These are phyloP conservation scores for Chaetodon trifasciatus DNA, from an alignment of 2,797 vertebrate genomes.

Conservation along the genomic window DNA sequence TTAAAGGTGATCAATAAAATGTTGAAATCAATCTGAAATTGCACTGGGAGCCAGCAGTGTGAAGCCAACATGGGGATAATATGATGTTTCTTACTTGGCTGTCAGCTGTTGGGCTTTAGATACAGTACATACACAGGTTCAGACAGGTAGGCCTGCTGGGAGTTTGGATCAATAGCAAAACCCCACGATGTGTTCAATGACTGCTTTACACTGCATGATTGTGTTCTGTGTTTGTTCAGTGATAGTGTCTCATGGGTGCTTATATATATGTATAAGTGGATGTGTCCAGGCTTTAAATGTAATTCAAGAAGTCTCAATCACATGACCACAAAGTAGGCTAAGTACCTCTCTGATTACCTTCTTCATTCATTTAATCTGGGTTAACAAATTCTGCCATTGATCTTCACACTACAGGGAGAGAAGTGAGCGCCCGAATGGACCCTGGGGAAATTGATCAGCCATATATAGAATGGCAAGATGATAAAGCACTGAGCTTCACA, in stretches of 20 bases:
- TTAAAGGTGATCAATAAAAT: constrained; percentile 42
- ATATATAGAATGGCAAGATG: constrained; percentile 35
- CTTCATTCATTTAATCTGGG: constrained; percentile 57
- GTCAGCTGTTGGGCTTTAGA: constrained; percentile 13
- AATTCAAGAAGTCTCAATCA: constrained; percentile 38
- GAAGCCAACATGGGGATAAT: constrained; percentile 18
- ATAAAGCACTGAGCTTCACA: constrained; percentile 50
- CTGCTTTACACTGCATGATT: constrained; percentile 11
- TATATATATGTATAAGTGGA: not conserved
- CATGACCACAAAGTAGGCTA: constrained; percentile 32
- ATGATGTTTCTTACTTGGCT: constrained; percentile 23
- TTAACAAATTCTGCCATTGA: constrained; percentile 71
- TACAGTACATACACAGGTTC: not conserved
- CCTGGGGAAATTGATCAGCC: constrained; percentile 58
- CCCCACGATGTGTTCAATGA: constrained; percentile 3
- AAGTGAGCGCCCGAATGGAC: constrained; percentile 16
- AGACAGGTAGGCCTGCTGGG: constrained; percentile 18
- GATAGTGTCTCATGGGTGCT: constrained; percentile 17
- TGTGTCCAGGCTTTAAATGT: constrained; percentile 29
- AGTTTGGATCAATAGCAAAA: constrained; percentile 52
- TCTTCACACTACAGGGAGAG: constrained; percentile 36
- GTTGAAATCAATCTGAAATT: constrained; percentile 49
- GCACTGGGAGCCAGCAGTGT: constrained; percentile 5
- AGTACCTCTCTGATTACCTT: constrained; percentile 57
- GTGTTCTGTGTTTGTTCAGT: not conserved